Percentiles rank a stretch among this genome's conserved stretches.
phyloP scores from a whole-genome alignment of 2,113 vertebrate genomes.

The Siniperca chuatsi region DNA sequence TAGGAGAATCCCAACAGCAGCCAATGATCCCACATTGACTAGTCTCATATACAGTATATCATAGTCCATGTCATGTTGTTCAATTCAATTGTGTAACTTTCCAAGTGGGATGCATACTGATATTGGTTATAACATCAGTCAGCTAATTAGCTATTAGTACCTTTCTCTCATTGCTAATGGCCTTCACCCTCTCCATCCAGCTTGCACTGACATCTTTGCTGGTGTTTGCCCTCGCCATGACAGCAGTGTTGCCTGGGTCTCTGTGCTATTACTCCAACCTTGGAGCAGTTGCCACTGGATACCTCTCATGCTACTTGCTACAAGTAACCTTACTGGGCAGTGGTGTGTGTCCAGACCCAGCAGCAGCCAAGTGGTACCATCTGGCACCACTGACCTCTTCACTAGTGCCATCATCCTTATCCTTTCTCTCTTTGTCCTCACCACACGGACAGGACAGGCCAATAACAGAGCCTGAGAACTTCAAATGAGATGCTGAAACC shows the following conservation, averaged over 20 bases:
- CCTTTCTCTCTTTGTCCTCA: background rate
- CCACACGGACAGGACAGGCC: background rate
- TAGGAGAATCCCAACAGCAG: slow-evolving; percentile 26
- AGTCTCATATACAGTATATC: background rate
- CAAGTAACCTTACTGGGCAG: slow-evolving; percentile 59
- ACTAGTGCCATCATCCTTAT: background rate
- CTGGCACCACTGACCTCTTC: slow-evolving; percentile 35
- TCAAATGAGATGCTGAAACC: too few species aligned
- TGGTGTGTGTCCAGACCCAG: background rate
- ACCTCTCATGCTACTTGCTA: slow-evolving; percentile 53
- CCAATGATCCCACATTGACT: background rate
- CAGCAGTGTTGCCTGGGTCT: slow-evolving; percentile 62
- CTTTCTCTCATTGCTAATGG: slow-evolving; percentile 57
- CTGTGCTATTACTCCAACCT: slow-evolving; percentile 64
- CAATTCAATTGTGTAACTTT: background rate
- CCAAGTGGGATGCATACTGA: background rate
- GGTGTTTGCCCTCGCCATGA: slow-evolving; percentile 71
- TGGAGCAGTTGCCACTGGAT: slow-evolving; percentile 59
- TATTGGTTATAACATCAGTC: background rate
- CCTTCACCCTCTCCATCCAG: slow-evolving; percentile 67
- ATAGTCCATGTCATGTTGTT: background rate
- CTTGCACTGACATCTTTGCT: slow-evolving; percentile 51
- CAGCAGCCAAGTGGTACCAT: slow-evolving; percentile 50
- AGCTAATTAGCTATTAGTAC: background rate
- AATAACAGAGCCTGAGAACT: background rate